Evolutionary conservation across 2,888 invertebrate genomes (phyloP).

Genomic region (Atrina japonica): DNA sequence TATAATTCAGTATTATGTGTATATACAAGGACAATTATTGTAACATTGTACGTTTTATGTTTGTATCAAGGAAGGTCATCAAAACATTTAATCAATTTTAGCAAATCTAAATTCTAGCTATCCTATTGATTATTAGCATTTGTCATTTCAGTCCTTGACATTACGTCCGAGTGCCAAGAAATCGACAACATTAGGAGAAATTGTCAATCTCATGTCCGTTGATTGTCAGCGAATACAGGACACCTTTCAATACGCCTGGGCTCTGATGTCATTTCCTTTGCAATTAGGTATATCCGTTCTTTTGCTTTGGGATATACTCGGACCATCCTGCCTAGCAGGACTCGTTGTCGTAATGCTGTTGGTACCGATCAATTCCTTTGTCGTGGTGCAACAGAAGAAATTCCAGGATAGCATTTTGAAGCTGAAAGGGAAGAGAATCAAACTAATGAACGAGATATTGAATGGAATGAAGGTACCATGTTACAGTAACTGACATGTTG

Average conservation of each 20-base stretch:
- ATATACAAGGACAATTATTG: too few relatives aligned
- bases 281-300: slow-evolving; percentile 74
- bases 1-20: too few relatives aligned
- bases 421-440: slow-evolving; percentile 75
- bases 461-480: slow-evolving; percentile 80
- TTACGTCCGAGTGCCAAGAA: slow-evolving; percentile 76
- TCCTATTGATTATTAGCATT: too few relatives aligned
- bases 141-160: slow-evolving; percentile 78
- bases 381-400: slow-evolving; percentile 60
- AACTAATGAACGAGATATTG: slow-evolving; percentile 77
- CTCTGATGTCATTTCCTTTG: slow-evolving; percentile 73
- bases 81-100: too few relatives aligned
- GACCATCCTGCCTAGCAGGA: slow-evolving; percentile 92
- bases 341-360: slow-evolving; percentile 94
- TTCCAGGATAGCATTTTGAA: slow-evolving; percentile 65
- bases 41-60: too few relatives aligned
- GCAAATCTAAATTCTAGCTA: too few relatives aligned
- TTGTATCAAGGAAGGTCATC: too few relatives aligned
- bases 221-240: slow-evolving; percentile 79
- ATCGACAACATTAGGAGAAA: slow-evolving; percentile 76
- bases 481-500: too few relatives aligned
- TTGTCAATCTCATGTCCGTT: slow-evolving; percentile 59
- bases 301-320: slow-evolving; percentile 80
- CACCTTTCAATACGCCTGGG: slow-evolving; percentile 71
- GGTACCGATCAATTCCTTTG: slow-evolving; percentile 82